Percentiles rank a stretch among this genome's conserved stretches.
Conservation (phyloP, 1,140 invertebrate species). For the Ephestia elutella region DNA sequence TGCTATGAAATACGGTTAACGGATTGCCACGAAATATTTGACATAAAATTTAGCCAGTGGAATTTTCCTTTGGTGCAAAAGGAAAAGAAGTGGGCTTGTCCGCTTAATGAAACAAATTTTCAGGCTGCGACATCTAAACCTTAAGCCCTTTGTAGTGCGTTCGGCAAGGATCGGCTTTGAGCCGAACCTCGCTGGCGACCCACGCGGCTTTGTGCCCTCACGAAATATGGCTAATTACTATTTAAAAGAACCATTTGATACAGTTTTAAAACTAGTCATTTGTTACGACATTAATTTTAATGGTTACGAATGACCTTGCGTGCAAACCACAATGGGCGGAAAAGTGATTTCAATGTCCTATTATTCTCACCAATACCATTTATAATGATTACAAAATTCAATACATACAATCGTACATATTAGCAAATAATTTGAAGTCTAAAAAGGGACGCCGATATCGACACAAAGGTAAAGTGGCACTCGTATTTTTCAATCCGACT, state of each 20-base stretch:
- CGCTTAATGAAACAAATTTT: constrained; percentile 72
- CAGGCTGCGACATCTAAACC: constrained; percentile 65
- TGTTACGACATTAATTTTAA: constrained; percentile 25
- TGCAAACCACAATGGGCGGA: too few relatives aligned
- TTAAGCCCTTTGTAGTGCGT: constrained; percentile 66
- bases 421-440: neutral
- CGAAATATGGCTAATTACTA: constrained; percentile 68
- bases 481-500: constrained; percentile 7
- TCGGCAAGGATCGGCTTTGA: constrained; percentile 38
- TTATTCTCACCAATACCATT: neutral
- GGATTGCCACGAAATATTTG: constrained; percentile 34
- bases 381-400: neutral
- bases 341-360: too few relatives aligned
- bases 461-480: neutral
- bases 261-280: constrained; percentile 18
- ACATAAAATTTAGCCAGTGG: constrained; percentile 40
- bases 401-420: neutral
- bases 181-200: constrained; percentile 37
- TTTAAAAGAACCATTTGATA: constrained; percentile 49
- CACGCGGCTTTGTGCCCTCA: constrained; percentile 57
- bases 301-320: constrained; percentile 12
- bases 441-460: neutral
- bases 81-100: constrained; percentile 56
- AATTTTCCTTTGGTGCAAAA: constrained; percentile 47
- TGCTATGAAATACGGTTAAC: constrained; percentile 28